phyloP scores from a whole-genome alignment of 2,113 vertebrate species.

The Xiphophorus hellerii region DNA sequence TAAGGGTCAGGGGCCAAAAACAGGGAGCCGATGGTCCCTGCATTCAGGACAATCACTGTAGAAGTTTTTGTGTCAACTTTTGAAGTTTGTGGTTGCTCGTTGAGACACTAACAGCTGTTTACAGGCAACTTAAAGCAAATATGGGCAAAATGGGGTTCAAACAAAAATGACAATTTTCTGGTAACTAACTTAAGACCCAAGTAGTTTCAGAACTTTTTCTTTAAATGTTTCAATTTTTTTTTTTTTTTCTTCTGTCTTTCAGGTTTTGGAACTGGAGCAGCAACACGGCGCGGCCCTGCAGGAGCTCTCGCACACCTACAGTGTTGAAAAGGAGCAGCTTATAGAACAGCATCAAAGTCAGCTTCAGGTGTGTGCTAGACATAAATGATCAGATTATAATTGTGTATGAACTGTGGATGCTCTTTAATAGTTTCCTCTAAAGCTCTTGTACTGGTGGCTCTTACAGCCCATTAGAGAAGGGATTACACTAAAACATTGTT shows the following conservation, averaged over 20 bases:
- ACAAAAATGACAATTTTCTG: too few species aligned
- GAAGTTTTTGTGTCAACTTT: too few species aligned
- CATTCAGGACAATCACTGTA: too few species aligned
- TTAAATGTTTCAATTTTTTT: background rate
- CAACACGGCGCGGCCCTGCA: conserved; percentile 79
- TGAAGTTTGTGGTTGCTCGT: too few species aligned
- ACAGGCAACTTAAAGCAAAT: too few species aligned
- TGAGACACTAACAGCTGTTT: too few species aligned
- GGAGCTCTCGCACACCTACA: conserved; percentile 72
- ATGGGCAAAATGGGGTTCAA: too few species aligned
- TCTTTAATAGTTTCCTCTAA: conserved; percentile 7
- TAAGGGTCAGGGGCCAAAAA: background rate
- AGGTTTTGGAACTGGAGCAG: conserved; percentile 80
- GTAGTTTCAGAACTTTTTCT: background rate
- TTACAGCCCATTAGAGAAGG: conserved; percentile 29
- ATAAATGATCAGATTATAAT: background rate
- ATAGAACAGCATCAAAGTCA: conserved; percentile 76
- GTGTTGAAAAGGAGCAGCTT: conserved; percentile 74
- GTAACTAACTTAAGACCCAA: too few species aligned
- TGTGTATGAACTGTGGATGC: background rate
- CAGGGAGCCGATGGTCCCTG: background rate
- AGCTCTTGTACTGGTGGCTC: conserved; percentile 27
- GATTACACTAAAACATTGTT: conserved; percentile 43
- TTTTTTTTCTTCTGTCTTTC: background rate
- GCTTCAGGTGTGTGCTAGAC: conserved; percentile 76